Conservation (phyloP, 2,113 vertebrate species). For the Protobothrops mucrosquamatus region DNA sequence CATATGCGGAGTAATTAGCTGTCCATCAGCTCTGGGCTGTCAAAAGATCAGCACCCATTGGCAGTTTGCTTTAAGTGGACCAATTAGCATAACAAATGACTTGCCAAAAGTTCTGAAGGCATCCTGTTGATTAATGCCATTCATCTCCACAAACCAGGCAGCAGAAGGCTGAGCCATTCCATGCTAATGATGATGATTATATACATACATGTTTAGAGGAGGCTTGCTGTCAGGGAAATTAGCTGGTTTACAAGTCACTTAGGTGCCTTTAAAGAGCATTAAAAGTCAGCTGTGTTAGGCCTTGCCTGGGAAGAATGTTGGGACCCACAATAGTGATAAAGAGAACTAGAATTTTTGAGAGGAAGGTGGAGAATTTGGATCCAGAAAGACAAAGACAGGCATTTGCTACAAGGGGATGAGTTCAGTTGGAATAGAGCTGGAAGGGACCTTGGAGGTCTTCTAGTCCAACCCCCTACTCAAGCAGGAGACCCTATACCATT, state of each 20-base stretch:
- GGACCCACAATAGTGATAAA: not conserved
- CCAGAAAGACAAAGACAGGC: no score
- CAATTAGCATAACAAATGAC: slow-evolving; percentile 83
- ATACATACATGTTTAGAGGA: slow-evolving; percentile 67
- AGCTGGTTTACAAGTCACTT: slow-evolving; percentile 44
- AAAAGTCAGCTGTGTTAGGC: slow-evolving; percentile 17
- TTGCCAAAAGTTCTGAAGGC: slow-evolving; percentile 81
- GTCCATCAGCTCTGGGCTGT: slow-evolving; percentile 67
- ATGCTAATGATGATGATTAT: slow-evolving; percentile 69
- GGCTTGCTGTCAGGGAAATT: slow-evolving; percentile 46
- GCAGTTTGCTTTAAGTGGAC: slow-evolving; percentile 78
- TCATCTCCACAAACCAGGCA: slow-evolving; percentile 74
- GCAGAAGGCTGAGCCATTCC: slow-evolving; percentile 68
- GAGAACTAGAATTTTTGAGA: not conserved
- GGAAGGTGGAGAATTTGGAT: not conserved
- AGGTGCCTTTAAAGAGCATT: slow-evolving; percentile 43
- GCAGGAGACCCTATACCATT: no score
- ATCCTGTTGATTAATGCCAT: slow-evolving; percentile 83
- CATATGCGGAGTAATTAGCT: slow-evolving; percentile 70
- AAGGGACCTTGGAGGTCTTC: not conserved
- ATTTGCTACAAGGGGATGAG: not conserved
- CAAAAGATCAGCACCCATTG: slow-evolving; percentile 66
- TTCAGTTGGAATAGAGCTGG: not conserved
- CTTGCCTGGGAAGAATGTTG: not conserved
- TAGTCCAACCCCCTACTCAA: not conserved